These are phyloP conservation scores for Saccopteryx leptura DNA, from an alignment of 2,113 vertebrate species.

Conservation along the genomic window DNA sequence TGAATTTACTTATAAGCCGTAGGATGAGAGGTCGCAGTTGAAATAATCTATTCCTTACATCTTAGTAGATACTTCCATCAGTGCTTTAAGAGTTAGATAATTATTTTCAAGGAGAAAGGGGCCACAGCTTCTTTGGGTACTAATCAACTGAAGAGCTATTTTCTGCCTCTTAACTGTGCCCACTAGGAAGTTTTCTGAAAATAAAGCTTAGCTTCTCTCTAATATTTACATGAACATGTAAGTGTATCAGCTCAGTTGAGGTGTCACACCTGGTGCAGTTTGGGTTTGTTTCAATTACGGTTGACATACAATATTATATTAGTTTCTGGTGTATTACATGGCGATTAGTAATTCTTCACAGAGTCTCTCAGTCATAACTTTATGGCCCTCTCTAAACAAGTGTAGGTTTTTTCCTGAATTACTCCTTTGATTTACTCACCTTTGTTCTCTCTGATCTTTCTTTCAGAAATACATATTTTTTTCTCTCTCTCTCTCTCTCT, in stretches of 20 bases:
- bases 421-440: background rate
- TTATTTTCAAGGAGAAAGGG: slow-evolving; percentile 25
- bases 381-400: background rate
- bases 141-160: background rate
- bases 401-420: background rate
- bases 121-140: background rate
- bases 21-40: background rate
- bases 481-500: background rate
- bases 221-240: background rate
- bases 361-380: background rate
- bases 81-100: background rate
- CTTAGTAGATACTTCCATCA: background rate
- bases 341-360: background rate
- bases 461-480: slow-evolving; percentile 21
- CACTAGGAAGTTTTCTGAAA: background rate
- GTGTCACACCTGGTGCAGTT: background rate
- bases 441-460: background rate
- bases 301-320: background rate
- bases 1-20: background rate
- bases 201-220: background rate
- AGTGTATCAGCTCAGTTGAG: background rate
- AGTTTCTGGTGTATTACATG: background rate
- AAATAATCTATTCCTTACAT: slow-evolving; percentile 5
- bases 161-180: background rate
- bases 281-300: background rate